Base-by-base conservation (phyloP, 2,888 invertebrate genomes). In the Allygus modestus region DNA sequence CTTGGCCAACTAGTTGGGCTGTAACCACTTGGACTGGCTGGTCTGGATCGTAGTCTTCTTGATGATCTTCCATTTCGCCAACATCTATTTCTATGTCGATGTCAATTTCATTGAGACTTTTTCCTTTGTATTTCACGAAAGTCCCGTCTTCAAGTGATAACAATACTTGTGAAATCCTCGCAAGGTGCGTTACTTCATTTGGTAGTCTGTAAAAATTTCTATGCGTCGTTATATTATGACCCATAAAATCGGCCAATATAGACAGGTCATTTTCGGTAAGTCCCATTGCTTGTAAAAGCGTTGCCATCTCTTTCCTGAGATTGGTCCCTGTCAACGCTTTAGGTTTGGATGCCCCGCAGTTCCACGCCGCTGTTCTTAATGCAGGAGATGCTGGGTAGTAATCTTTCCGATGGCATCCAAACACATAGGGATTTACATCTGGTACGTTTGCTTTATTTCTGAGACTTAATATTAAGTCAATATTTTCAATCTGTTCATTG, bases 201-300 rank as follows among this genome's bases (percentile, higher is more conserved):
- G 75, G 75, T 41, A 41, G 15, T 17, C 37, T 37, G 43, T 75
- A 75, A 23, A 75, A 75, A 26, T 75, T 46, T 79, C 51, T 5
- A 28, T 79, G 77, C 12, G 77, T 79, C 23, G 41, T 33, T 46
- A 46, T 46, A 28, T 79, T 26, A 51, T 79, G 77, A 15, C 77
- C 77, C 77, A 79, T 79, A 51, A 79, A 46, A 46, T 79, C 77
- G 4, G 77, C 77, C n/a, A 79, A 51, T 26, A 79, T 26, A 12
- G n/a, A 11, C 12, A 46, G 15, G 11, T 79, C 77, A 28, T 79
- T 79, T 26, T 79, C 77, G 11, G 77, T 79, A 20, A 79, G 28
- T 26, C 28, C 46, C 75, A 75, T 37, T 7, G 51, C 51, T 51
- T 79, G 20, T 0, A 20, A 79, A 79, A 46, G 43, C 0, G 46